Evolutionary conservation across 2,888 invertebrate species (phyloP), one percentile per base, ranked within the genome.

Genomic region (Hipparchia semele): DNA sequence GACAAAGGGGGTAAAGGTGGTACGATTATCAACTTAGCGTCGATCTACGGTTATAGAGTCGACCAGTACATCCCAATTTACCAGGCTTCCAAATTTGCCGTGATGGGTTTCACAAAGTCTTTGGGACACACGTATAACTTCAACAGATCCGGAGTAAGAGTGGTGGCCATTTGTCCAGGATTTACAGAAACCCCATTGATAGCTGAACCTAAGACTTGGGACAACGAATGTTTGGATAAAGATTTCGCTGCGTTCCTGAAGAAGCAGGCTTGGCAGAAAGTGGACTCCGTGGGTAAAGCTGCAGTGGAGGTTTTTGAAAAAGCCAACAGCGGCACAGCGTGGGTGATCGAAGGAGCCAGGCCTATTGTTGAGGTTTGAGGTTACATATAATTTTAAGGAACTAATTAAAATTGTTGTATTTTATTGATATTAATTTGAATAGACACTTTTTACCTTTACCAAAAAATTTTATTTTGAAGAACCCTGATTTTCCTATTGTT

Each of bases 1-100:
- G 91, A 95, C 75, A 92, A 90, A 70, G 92, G 94, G 0, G 95
- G 95, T 0, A 85, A 87, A 56, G 96, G 96, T 9, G 96, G 96
- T 0, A 93, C 94, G 0, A 94, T 96, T 65, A 90, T 96, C n/a
- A 96, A 96, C 82, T 88, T 96, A 39, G 92, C 95, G 0, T 96
- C 96, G 0, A 94, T 95, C 39, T 92, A 95, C 73, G 96, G 96
- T 0, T 89, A 93, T 62, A 87, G 90, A 79, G 85, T 94, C 0
- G 87, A 93, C 59, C 92, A 92, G 46, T 94, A 89, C 49, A 81
- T 92, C 13, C 95, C 96, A 0, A 85, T 95, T n/a, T 96, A 96
- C 81, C 94, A 94, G 45, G 95, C 95, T 0, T 95, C 96, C 0
- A 96, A 96, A 82, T 94, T 91, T 73, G 95, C 94, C 8, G 94